Evolutionary conservation across 1,140 invertebrate species (phyloP).

Genomic region (Caerostris extrusa): DNA sequence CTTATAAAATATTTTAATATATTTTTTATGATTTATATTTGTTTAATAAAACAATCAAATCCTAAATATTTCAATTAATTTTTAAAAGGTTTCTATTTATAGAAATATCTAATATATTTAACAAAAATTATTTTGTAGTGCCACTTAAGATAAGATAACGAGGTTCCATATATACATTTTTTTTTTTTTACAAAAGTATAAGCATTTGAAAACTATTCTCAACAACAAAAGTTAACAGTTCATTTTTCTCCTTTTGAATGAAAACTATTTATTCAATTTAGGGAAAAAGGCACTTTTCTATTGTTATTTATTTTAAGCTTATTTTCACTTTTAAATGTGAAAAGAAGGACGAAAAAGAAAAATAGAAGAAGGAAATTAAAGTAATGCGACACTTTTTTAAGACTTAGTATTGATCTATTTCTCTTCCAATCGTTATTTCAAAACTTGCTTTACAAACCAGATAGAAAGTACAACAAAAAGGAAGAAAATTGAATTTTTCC

Average conservation of each 20-base stretch:
- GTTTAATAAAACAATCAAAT: too few relatives aligned
- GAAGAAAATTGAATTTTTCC: slow-evolving; percentile 59
- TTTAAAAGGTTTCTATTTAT: background rate
- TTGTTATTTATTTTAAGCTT: slow-evolving; percentile 26
- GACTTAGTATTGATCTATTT: slow-evolving; percentile 65
- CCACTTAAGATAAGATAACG: background rate
- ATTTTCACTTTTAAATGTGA: slow-evolving; percentile 9
- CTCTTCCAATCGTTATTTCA: slow-evolving; percentile 64
- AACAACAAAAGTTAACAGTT: background rate
- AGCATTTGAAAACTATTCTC: background rate
- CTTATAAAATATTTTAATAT: too few relatives aligned
- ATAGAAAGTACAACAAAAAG: slow-evolving; percentile 1
- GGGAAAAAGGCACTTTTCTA: background rate
- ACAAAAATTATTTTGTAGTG: background rate
- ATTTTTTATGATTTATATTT: too few relatives aligned
- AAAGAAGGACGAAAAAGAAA: slow-evolving; percentile 19
- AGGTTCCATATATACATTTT: background rate
- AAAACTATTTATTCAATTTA: slow-evolving; percentile 7
- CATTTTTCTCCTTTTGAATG: slow-evolving; percentile 38
- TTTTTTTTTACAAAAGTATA: background rate
- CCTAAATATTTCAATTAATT: background rate
- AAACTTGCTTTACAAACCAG: slow-evolving; percentile 57
- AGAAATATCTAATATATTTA: background rate
- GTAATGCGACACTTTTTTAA: slow-evolving; percentile 58
- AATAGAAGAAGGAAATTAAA: slow-evolving; percentile 36